Evolutionary conservation across 2,797 vertebrate species (phyloP), one percentile per base, ranked within the genome.

Genomic region (Dromococcyx pavoninus): DNA sequence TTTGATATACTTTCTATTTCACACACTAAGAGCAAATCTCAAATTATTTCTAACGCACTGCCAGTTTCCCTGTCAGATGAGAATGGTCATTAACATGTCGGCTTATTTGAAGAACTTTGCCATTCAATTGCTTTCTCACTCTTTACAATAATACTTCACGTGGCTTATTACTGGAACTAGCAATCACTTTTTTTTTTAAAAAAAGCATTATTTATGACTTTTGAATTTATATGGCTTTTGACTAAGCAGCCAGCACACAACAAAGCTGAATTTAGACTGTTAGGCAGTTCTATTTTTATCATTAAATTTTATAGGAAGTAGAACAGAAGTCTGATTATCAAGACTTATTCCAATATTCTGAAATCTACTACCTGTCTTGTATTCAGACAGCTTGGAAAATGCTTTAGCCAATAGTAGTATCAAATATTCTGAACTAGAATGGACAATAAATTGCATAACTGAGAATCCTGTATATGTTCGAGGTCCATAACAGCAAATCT

Each of bases 361-460:
- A 79, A 76, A 66, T 37, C 17, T 64, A 2, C 13, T 56, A 35
- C 28, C 30, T 51, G 7, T 27, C 32, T 73, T 18, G 9, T 17
- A 46, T 54, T 79, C n/a, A 37, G 57, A 27, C 6, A 86, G 18
- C 15, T 22, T 41, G 6, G 15, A 30, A 16, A 46, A 12, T 6
- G 9, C 79, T 60, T 73, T 37, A 30, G 17, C 12, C 5, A 46
- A 3, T 17, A 28, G 3, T 0, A 0, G 1, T n/a, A 54, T 17
- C 8, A 58, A 69, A 67, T 11, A 48, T n/a, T 48, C 69, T 79
- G 7, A 91, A 50, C 19, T 19, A 53, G 11, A 75, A 23, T 1
- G 56, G 10, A 10, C 4, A 61, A 66, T 12, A 43, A 39, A 39
- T 0, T 32, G 13, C 1, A 1, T 62, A 75, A 46, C 8, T 39